These are phyloP conservation scores for Donacobius atricapilla DNA, from an alignment of 2,113 vertebrate species.

Conservation along the genomic window DNA sequence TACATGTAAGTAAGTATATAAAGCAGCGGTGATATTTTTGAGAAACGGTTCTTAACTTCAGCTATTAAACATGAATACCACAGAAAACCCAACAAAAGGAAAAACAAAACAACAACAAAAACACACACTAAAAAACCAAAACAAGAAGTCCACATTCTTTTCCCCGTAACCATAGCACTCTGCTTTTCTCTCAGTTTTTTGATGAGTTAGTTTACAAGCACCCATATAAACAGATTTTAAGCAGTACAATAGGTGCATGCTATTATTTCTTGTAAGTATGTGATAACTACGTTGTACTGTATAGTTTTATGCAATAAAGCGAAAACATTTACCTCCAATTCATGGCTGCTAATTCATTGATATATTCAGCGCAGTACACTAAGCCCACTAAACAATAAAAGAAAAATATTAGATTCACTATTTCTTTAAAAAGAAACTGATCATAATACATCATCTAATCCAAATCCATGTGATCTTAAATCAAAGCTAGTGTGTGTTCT, in stretches of 20 bases:
- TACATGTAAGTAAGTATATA: not conserved
- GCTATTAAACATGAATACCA: not conserved
- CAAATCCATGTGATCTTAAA: not conserved
- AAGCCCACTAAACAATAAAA: conserved; percentile 73
- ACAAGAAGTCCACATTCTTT: not conserved
- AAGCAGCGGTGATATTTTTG: not conserved
- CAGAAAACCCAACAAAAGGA: not conserved
- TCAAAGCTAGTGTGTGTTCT: not conserved
- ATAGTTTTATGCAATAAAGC: not conserved
- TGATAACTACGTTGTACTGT: not conserved
- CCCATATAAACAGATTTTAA: not conserved
- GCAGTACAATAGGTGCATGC: not conserved
- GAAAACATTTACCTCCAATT: conserved; percentile 86
- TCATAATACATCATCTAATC: not conserved
- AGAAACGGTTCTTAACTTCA: not conserved
- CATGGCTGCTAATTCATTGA: conserved; percentile 92
- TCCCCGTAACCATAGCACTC: not conserved
- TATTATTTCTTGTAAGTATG: not conserved
- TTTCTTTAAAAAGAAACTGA: not conserved
- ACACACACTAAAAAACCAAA: not conserved
- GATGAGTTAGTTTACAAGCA: not conserved
- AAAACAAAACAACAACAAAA: not conserved
- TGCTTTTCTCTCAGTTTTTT: not conserved
- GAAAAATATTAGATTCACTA: not conserved
- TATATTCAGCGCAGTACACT: conserved; percentile 88